Base-by-base conservation (phyloP, 2,888 invertebrate species). In the Melieria crassipennis region DNA sequence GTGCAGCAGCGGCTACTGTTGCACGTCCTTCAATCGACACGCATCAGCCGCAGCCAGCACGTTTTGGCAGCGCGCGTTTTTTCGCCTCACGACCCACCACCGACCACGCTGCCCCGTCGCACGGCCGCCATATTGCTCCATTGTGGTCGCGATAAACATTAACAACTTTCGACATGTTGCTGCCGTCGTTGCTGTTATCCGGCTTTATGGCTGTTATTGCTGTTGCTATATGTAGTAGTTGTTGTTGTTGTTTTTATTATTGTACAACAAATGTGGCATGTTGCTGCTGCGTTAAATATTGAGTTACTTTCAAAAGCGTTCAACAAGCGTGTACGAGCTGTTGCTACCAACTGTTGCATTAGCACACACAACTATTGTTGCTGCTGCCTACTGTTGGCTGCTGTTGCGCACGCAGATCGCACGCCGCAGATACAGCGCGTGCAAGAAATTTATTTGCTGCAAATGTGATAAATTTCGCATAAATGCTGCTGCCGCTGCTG, bases 121-220 rank as follows among this genome's bases (percentile, higher is more conserved):
- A 30, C 30, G 30, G 1, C 30, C 30, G 30, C 30, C 30, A 30
- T 30, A 30, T 30, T 30, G 30, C 30, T 30, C 30, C 30, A 30
- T 30, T 30, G 30, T 30, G 30, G 30, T 30, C 80, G 78, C 79
- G 80, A 78, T 76, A 79, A 80, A 78, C 78, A 81, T 80, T 79
- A 80, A 81, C 80, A 80, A 81, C 78, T 79, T 81, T 78, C 78
- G 81, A 82, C 81, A 81, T 80, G 80, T 80, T 76, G 78, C 74
- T 78, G 79, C 76, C 76, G 71, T 75, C 73, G 75, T 73, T 74
- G 67, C 58, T 64, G 9, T 50, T 6, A 43, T 30, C 30, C 30
- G 30, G 30, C 30, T 30, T 30, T 30, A 30, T 55, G 62, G 65
- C 43, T 71, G 67, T n/a, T 61, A 11, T 61, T 76, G 65, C 50